A percentile compares a stretch with the other conserved stretches of the same genome.
Evolutionary conservation across 2,888 invertebrate genomes (phyloP).

Genomic region (Eupithecia insigniata): DNA sequence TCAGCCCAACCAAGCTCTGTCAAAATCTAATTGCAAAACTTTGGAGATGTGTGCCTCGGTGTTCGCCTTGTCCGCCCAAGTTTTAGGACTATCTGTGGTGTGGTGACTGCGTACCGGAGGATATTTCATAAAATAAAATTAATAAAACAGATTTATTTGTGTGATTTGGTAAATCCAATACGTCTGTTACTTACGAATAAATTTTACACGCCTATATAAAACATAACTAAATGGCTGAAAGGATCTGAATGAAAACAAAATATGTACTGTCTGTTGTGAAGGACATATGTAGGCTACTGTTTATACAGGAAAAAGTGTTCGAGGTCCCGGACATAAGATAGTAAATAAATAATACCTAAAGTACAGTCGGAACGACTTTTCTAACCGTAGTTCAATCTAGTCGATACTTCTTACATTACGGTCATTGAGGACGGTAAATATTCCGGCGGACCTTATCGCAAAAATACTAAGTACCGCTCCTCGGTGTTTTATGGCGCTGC

Average conservation of each 20-base stretch:
- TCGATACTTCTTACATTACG: conserved; percentile 38
- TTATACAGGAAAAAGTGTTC: not conserved
- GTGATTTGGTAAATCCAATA: too few species aligned
- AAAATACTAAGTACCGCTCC: conserved; percentile 32
- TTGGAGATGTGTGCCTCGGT: not conserved
- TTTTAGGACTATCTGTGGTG: not conserved
- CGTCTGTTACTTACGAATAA: not conserved
- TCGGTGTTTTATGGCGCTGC: conserved; percentile 25
- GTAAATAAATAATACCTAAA: not conserved
- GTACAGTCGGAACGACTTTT: not conserved
- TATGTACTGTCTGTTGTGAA: too few species aligned
- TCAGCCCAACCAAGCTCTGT: not conserved
- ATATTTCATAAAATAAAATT: not conserved
- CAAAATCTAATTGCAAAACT: not conserved
- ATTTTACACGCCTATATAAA: not conserved
- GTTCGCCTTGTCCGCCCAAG: not conserved
- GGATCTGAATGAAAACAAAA: not conserved
- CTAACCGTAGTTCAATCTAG: conserved; percentile 11
- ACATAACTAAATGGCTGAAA: not conserved
- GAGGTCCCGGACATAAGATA: not conserved
- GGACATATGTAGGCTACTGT: not conserved
- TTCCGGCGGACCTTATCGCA: conserved; percentile 37
- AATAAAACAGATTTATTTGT: not conserved
- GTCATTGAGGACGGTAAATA: conserved; percentile 29
- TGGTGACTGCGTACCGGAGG: not conserved